Conservation (phyloP, 2,888 invertebrate species). For the Quadroppia sp. region DNA sequence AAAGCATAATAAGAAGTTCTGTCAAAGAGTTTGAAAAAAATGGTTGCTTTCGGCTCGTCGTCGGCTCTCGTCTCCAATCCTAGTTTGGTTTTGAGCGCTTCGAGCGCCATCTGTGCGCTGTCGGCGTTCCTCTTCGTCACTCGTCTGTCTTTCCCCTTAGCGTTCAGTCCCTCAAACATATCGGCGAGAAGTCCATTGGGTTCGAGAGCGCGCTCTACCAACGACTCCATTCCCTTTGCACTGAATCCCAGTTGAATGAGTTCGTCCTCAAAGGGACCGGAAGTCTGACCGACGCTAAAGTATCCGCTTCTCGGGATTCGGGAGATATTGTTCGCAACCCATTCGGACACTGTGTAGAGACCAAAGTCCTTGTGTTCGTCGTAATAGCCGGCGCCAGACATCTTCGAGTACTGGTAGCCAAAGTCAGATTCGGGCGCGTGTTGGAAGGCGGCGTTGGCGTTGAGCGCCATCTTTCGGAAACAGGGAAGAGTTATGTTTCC, state of each 20-base stretch:
- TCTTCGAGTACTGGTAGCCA: constrained; percentile 40
- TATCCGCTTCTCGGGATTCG: constrained; percentile 41
- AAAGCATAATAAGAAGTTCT: constrained; percentile 42
- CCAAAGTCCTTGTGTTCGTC: constrained; percentile 38
- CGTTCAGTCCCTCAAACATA: constrained; percentile 35
- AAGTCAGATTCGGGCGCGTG: constrained; percentile 37
- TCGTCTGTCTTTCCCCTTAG: constrained; percentile 24
- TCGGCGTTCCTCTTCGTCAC: constrained; percentile 37
- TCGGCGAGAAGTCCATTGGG: constrained; percentile 38
- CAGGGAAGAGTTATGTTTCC: constrained; percentile 48
- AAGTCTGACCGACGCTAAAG: constrained; percentile 29
- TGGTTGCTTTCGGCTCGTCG: constrained; percentile 41
- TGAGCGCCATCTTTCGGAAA: constrained; percentile 41
- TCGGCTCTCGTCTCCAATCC: constrained; percentile 17
- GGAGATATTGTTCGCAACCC: constrained; percentile 34
- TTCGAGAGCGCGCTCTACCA: constrained; percentile 33
- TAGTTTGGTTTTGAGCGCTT: constrained; percentile 38
- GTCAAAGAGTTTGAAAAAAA: constrained; percentile 45
- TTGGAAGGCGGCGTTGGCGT: constrained; percentile 34
- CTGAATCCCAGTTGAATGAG: constrained; percentile 39
- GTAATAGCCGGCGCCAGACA: constrained; percentile 36
- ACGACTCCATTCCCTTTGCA: constrained; percentile 39
- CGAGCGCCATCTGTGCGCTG: constrained; percentile 35
- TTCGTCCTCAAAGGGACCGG: constrained; percentile 34
- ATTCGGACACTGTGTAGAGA: constrained; percentile 33